Base-by-base conservation (phyloP, 1,140 invertebrate genomes). In the Drosophila suzukii region DNA sequence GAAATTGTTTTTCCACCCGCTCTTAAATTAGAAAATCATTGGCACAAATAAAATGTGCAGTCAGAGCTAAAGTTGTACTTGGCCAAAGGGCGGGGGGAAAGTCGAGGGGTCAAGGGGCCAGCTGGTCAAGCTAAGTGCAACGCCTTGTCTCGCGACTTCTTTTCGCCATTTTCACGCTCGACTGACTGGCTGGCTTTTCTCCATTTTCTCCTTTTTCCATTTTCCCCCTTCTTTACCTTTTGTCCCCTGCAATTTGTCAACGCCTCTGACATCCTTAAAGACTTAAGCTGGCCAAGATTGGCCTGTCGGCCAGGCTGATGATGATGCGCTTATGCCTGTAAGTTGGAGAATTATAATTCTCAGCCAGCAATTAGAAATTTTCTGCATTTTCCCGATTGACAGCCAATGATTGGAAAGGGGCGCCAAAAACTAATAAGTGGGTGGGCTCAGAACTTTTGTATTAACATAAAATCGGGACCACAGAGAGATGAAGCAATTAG, bases 21-120 rank as follows among this genome's bases (percentile, higher is more conserved):
- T 62, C 55, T 71, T 65, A 76, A 88, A 88, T 86, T 86, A 86
- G 82, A 88, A 86, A 86, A 88, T 88, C 82, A 86, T 86, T 82
- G 82, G 72, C 82, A 86, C 83, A 86, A 88, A 88, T 86, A 86
- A 86, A 85, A 86, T 86, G 65, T 73, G 59, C 66, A 79, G 62
- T 47, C 54, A 55, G 46, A 79, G 70, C 68, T 39, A 68, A 65
- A 75, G 79, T 72, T 81, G 81, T 72, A 88, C 70, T 82, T 62
- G 58, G 70, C 47, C 15, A 55, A 70, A 47, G 27, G 13, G 46
- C 17, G 15, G 24, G 12, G 15, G n/a, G 10, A 15, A 17, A 24
- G 11, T 32, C 43, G 20, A n/a, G 34, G 54, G 3, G 15, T 1
- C 11, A n/a, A 57, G 32, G 34, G 36, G 41, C 47, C 46, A 43